Conservation (phyloP, 2,888 invertebrate genomes). For the Hemicrepidius hirtus region DNA sequence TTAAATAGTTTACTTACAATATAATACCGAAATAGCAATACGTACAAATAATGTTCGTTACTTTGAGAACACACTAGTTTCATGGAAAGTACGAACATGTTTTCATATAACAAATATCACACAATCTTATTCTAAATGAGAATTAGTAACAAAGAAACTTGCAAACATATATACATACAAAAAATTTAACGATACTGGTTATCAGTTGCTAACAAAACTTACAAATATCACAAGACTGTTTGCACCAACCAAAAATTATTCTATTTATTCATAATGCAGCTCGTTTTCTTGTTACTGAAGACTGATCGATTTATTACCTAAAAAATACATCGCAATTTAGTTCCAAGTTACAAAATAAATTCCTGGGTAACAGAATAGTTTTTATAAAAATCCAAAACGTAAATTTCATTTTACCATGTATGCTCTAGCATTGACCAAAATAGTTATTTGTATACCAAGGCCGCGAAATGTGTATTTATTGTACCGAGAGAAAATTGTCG, state of each 20-base stretch:
- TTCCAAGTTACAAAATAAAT: too few species aligned
- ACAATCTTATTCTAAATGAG: constrained; percentile 49
- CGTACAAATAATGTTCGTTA: constrained; percentile 48
- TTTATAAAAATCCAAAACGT: too few species aligned
- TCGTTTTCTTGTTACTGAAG: constrained; percentile 28
- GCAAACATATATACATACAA: constrained; percentile 44
- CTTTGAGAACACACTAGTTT: constrained; percentile 33
- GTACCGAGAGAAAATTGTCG: too few species aligned
- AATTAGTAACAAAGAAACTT: constrained; percentile 47
- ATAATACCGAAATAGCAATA: constrained; percentile 56
- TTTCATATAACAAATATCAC: constrained; percentile 52
- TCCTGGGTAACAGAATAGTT: too few species aligned
- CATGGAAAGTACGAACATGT: constrained; percentile 41
- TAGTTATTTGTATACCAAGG: too few species aligned
- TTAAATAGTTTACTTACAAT: constrained; percentile 40
- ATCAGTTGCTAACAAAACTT: constrained; percentile 45
- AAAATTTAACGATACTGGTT: constrained; percentile 41
- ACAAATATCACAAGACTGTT: constrained; percentile 50
- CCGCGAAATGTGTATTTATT: too few species aligned
- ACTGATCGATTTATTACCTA: constrained; percentile 37
- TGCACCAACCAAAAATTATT: constrained; percentile 44
- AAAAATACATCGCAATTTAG: constrained; percentile 11
- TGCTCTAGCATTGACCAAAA: too few species aligned
- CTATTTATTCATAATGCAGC: constrained; percentile 11
- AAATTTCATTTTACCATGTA: too few species aligned